Base-by-base conservation (phyloP, 2,888 invertebrate genomes). In the Prosopocoilus inquinatus region DNA sequence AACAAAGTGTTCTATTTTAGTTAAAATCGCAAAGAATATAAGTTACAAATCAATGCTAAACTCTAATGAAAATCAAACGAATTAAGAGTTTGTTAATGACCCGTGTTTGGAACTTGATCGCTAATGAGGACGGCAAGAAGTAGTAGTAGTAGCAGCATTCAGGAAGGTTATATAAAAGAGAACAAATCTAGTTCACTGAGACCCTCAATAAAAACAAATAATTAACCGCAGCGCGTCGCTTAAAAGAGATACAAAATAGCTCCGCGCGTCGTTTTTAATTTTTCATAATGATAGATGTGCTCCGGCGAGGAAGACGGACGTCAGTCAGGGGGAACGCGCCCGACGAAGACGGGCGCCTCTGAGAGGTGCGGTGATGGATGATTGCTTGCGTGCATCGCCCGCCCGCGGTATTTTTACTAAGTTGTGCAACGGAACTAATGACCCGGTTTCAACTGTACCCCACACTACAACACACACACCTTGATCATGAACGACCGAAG, bases 381-480 rank as follows among this genome's bases (percentile, higher is more conserved):
- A 53, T 52, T 57, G 57, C 53, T 49, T 44, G 59, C 57, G 54
- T 58, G 53, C 57, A 59, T 60, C 59, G 52, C 55, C 59, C 53
- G 53, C 53, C 53, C 57, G 58, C 53, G 62, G 60, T 58, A 63
- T 63, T 63, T 63, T 61, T 60, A 58, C 57, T 39, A 47, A 41
- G 53, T 63, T 61, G 60, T 61, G 63, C 58, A 63, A 61, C 59
- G 58, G 51, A 59, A 59, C 60, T 60, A 61, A 63, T 63, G 61
- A 63, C 61, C 61, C 55, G 56, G 54, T 62, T 63, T 47, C 46
- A 41, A 16, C 41, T 41, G 41, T 16, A 41, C 41, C 13, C 39
- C n/a, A n/a, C n/a, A n/a, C n/a, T 28, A 28, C 20, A 28, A 28
- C 20, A 28, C 7, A 15, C 41, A 41, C 41, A 41, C 41, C 38